Conservation (phyloP, 2,113 vertebrate species). For the Laticauda colubrina region DNA sequence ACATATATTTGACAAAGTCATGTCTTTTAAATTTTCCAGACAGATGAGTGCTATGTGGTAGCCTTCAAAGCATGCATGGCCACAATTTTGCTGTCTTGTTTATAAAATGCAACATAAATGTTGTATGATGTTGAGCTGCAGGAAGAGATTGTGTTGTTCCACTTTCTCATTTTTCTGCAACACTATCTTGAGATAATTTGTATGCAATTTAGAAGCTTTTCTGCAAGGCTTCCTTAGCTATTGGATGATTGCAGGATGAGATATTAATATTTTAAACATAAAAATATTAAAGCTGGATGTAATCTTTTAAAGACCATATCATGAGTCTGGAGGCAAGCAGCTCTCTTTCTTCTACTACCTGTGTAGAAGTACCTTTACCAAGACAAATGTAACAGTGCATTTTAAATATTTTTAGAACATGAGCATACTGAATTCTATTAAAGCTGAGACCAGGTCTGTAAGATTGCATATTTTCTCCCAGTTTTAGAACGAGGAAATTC, state of each 20-base stretch:
- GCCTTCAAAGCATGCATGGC: background rate
- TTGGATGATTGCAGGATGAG: background rate
- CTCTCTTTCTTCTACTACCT: background rate
- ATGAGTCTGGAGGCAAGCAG: background rate
- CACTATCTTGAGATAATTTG: background rate
- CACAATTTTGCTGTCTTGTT: background rate
- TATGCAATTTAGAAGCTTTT: background rate
- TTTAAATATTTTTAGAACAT: constrained; percentile 27
- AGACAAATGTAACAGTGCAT: constrained; percentile 19
- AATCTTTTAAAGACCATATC: background rate
- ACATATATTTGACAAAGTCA: background rate
- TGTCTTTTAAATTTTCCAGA: background rate
- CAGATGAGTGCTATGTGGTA: background rate
- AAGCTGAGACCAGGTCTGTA: constrained; percentile 36
- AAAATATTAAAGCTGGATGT: background rate
- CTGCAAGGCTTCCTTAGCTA: background rate
- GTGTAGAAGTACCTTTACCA: background rate
- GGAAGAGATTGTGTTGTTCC: background rate
- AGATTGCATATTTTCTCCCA: constrained; percentile 48
- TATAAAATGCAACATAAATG: background rate
- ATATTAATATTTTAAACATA: background rate
- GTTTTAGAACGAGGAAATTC: constrained; percentile 33
- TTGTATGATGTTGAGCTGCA: background rate
- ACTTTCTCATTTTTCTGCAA: background rate
- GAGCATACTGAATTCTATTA: constrained; percentile 31